Evolutionary conservation across 2,797 vertebrate species (phyloP).

Genomic region (Meda fulgida): DNA sequence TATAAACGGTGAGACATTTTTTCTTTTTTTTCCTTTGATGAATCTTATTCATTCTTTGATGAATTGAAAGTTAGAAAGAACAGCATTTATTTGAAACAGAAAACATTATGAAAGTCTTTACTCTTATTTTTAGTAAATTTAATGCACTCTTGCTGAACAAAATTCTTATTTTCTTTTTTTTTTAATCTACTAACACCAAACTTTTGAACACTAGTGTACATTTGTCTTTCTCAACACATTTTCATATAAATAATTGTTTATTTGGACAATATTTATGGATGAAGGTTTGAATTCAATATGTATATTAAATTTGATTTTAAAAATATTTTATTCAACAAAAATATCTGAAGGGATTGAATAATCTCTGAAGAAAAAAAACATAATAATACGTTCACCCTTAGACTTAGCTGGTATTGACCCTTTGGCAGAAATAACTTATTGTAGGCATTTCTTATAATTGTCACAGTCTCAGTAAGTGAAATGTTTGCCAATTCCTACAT

Average conservation of each 20-base stretch:
- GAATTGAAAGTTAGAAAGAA: too few species aligned
- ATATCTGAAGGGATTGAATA: background rate
- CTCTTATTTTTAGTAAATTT: background rate
- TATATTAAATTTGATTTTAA: background rate
- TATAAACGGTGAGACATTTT: too few species aligned
- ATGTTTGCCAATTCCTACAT: background rate
- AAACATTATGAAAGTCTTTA: background rate
- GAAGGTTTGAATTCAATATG: background rate
- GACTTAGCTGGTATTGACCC: background rate
- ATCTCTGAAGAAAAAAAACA: background rate
- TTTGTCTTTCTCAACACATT: background rate
- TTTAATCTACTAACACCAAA: background rate
- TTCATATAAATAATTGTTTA: background rate
- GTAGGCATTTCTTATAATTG: background rate
- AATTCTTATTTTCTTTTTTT: background rate
- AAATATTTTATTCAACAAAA: background rate
- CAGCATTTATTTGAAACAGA: too few species aligned
- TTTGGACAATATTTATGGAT: background rate
- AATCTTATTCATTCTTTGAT: background rate
- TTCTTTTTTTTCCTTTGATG: too few species aligned
- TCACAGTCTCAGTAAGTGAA: background rate
- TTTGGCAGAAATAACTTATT: background rate
- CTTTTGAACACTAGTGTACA: too few species aligned
- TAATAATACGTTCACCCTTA: background rate
- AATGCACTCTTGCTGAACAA: background rate